Conservation (phyloP, 2,797 vertebrate genomes). For the Chaenodraco wilsoni region DNA sequence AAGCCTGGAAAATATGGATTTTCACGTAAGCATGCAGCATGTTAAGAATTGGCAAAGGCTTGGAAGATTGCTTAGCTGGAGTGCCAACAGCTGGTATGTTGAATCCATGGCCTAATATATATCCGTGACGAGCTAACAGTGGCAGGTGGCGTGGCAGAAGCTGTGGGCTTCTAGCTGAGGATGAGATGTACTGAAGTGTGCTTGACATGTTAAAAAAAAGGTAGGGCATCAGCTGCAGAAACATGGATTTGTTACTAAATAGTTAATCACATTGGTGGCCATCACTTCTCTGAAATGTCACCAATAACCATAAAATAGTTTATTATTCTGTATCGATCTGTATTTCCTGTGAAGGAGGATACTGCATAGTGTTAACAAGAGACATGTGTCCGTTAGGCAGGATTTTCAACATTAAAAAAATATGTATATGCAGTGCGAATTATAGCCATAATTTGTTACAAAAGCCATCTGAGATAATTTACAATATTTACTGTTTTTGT, state of each 20-base stretch:
- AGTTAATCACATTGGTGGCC: not conserved
- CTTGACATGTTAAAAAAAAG: slow-evolving; percentile 16
- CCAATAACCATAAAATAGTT: not conserved
- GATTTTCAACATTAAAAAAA: not conserved
- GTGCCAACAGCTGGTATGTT: slow-evolving; percentile 26
- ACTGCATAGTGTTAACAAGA: not conserved
- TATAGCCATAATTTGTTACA: too few relatives aligned
- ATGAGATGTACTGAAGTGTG: not conserved
- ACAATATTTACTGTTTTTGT: too few relatives aligned
- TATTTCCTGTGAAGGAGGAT: not conserved
- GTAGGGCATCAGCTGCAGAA: slow-evolving; percentile 3
- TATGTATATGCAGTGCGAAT: too few relatives aligned
- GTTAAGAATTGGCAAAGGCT: not conserved
- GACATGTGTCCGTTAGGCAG: not conserved
- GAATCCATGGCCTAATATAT: slow-evolving; percentile 14
- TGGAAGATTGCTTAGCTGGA: slow-evolving; percentile 6
- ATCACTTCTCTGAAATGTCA: not conserved
- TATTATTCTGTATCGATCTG: not conserved
- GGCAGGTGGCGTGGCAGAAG: slow-evolving; percentile 34
- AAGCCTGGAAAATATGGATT: not conserved
- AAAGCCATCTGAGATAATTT: too few relatives aligned
- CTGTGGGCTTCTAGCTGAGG: slow-evolving; percentile 4
- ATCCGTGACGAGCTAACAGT: slow-evolving; percentile 21
- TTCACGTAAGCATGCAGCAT: not conserved
- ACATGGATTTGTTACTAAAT: not conserved